phyloP scores from a whole-genome alignment of 1,140 invertebrate species.

The Lepidurus couesii region DNA sequence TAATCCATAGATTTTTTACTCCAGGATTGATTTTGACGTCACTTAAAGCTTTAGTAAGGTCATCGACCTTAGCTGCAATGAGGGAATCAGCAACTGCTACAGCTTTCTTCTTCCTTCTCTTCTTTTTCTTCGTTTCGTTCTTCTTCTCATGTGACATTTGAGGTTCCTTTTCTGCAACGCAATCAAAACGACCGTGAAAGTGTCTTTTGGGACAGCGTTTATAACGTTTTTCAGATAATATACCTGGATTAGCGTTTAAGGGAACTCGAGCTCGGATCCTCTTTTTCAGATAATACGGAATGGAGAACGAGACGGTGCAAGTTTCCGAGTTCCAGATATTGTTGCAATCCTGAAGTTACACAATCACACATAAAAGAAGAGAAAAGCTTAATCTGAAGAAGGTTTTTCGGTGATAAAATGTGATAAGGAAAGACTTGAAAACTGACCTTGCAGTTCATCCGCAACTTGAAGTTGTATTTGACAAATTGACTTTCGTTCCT shows the following conservation, averaged over 20 bases:
- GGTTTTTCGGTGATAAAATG: not conserved
- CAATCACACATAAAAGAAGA: not conserved
- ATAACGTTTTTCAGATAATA: not conserved
- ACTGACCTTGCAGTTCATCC: not conserved
- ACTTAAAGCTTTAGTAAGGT: not conserved
- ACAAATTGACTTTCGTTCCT: not conserved
- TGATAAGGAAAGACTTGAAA: not conserved
- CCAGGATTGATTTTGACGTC: no score
- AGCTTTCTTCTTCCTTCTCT: not conserved
- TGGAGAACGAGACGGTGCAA: not conserved
- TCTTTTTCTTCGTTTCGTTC: not conserved
- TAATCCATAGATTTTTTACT: no score
- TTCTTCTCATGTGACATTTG: not conserved
- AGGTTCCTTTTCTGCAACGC: not conserved
- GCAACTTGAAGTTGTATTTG: not conserved
- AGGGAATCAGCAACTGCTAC: not conserved
- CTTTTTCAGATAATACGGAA: slow-evolving; percentile 5
- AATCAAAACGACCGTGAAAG: no score
- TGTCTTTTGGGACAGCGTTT: no score
- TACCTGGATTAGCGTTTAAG: not conserved
- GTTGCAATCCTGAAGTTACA: not conserved
- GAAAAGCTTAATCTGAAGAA: not conserved
- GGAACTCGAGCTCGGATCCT: not conserved
- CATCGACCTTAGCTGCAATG: not conserved
- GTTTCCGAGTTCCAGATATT: not conserved